Base-by-base conservation (phyloP, 1,140 invertebrate species). In the Orchesella cincta region DNA sequence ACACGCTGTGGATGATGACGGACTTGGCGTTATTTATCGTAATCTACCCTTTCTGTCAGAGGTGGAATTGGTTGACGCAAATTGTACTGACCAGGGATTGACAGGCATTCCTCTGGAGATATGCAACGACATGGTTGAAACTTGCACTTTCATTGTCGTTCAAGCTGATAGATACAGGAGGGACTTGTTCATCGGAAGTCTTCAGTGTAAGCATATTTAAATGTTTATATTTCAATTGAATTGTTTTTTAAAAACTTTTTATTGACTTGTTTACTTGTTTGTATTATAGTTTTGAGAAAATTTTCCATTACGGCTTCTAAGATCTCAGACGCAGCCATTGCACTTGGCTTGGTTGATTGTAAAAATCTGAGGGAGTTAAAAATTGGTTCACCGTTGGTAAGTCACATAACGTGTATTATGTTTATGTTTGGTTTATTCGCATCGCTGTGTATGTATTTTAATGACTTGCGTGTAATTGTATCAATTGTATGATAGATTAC, bases 71-170 rank as follows among this genome's bases (percentile, higher is more conserved):
- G 34, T 18, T 1, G 33, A 31, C 1, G 77, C 73, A 33, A 75
- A 29, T 23, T 75, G 74, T 23, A 75, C 77, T 1, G 77, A 78
- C 18, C 36, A 54, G 5, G 77, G 77, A 26, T 54, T 62, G 1
- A 67, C 62, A 18, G 76, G 77, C 0, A 73, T 78, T 3, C 57
- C 77, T 20, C 18, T 23, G 29, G 77, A 78, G 57, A 46, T 78
- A 35, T 78, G 73, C 20, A 14, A 51, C 18, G 77, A 78, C 31
- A 75, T 78, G 67, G 74, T 51, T 1, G 77, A 78, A 52, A 78
- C 77, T 0, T 52, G 36, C 5, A 78, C 77, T 1, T 78, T 74
- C 31, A 34, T 57, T 57, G 23, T 71, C 28, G 67, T 70, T n/a
- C 52, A 75, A 67, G 57, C 77, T n/a, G 77, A 75, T n/a, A 71